Evolutionary conservation across 2,888 invertebrate genomes (phyloP), one percentile per base, ranked within the genome.

Genomic region (Cryptocephalus primarius): DNA sequence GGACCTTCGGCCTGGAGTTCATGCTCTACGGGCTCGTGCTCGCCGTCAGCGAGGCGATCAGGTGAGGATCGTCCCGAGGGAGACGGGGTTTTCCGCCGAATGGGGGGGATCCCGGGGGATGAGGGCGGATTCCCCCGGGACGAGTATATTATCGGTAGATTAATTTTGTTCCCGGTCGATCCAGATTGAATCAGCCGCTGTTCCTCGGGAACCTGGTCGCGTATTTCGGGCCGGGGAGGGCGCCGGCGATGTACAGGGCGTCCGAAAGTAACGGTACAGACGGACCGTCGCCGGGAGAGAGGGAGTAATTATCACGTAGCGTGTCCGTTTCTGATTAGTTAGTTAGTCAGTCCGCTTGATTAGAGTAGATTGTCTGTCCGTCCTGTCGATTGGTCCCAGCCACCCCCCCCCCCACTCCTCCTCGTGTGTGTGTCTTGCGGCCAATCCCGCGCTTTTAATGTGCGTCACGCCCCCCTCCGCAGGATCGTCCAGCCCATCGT

Each of bases 181-280:
- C 9, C 46, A 82, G 82, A 68, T 73, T 82, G 62, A 75, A 76
- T 59, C 82, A 83, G 66, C 82, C 82, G 32, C 64, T 80, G 53
- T 78, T 80, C 61, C 68, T 82, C 57, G 80, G 79, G 38, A 69
- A 77, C 48, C 63, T 82, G 52, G 71, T 83, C 50, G 72, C 75
- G 47, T 77, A 76, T 65, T 82, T 76, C 67, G 72, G 60, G 33
- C 57, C 59, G 66, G 56, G 73, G 11, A 8, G 14, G 4, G 22
- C 3, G 40, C 11, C 40, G 2, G 4, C 8, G 40, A 12, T 40
- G 4, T 10, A 14, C 40, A 40, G 22, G 13, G 10, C 40, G 14
- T 10, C 14, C 11, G n/a, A 4, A 4, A 40, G 22, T 8, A 8
- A 10, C 22, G 14, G 14, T 2, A 22, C 10, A 8, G 39, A 8